Evolutionary conservation across 1,140 invertebrate species (phyloP), one percentile per base, ranked within the genome.

Genomic region (Conus betulinus): DNA sequence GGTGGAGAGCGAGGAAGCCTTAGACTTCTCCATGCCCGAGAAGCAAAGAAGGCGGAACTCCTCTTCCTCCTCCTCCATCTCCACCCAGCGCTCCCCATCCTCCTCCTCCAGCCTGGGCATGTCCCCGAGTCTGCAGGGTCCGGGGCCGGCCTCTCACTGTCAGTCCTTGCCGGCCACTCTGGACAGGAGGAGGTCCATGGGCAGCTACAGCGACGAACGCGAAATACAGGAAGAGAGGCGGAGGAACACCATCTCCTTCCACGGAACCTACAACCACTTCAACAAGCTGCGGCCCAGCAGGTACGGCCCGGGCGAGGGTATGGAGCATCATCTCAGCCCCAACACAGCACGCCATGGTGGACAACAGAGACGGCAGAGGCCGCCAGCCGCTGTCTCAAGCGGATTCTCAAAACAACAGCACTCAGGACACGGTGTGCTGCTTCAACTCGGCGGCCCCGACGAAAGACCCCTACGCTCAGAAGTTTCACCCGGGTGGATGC

Each of bases 381-480:
- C 39, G 39, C 39, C 39, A 0, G 39, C 39, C 60, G 60, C 60
- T 20, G 10, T 20, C 17, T 20, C 60, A 63, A 11, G 11, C 60
- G 11, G 60, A 63, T 63, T 63, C 60, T 63, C 60, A 63, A n/a
- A 91, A 93, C 81, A 84, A 89, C n/a, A 93, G 88, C 5, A 88
- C 92, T 52, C 93, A 94, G 88, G 92, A 93, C 0, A 91, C 93
- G 39, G 90, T 90, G 71, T 94, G 93, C 88, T 92, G 93, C 74
- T 89, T 85, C 20, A 81, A 39, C 39, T 39, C 39, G 39, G 39
- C 39, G 39, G 39, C 39, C 39, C 81, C 25, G 39, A 57, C 6
- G 20, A 71, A 23, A 71, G 67, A 13, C 23, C 79, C 17, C 60
- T 84, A 23, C 83, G 15, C 15, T 23, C 11, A 23, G 0, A 71